These are phyloP conservation scores for Tyria jacobaeae DNA, from an alignment of 2,888 invertebrate genomes.

Conservation along the genomic window DNA sequence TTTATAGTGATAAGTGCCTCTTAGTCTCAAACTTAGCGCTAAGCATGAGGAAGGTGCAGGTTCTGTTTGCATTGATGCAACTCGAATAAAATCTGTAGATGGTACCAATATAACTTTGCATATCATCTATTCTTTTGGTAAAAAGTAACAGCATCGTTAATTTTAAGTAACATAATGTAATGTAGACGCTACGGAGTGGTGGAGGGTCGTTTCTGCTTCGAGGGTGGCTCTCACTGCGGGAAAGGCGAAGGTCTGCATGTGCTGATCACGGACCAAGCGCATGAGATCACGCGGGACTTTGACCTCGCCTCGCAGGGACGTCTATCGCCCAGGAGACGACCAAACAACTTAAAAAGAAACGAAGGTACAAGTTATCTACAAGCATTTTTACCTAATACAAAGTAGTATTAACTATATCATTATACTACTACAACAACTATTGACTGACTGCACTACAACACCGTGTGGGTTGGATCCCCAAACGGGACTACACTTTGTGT, in stretches of 20 bases:
- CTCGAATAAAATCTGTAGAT: not conserved
- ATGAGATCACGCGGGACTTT: slow-evolving; percentile 90
- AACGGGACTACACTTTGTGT: too few species aligned
- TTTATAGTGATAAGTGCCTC: too few species aligned
- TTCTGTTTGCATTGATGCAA: not conserved
- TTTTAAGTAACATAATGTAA: not conserved
- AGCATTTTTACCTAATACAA: too few species aligned
- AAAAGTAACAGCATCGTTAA: not conserved
- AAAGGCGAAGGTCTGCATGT: slow-evolving; percentile 94
- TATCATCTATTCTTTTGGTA: not conserved
- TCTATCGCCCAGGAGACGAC: slow-evolving; percentile 85
- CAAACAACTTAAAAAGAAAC: slow-evolving; percentile 61
- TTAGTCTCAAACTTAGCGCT: not conserved
- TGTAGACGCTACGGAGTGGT: slow-evolving; percentile 93
- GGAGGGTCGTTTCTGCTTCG: slow-evolving; percentile 95
- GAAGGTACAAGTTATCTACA: slow-evolving; percentile 46
- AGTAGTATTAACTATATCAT: too few species aligned
- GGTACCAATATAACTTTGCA: too few species aligned
- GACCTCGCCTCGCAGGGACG: slow-evolving; percentile 91
- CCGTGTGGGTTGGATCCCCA: too few species aligned
- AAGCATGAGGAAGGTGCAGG: not conserved
- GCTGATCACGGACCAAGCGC: slow-evolving; percentile 91
- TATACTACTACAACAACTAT: too few species aligned
- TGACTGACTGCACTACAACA: too few species aligned
- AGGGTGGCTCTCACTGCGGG: slow-evolving; percentile 95